Conservation (phyloP, 2,113 vertebrate genomes). For the Solenodon paradoxus region DNA sequence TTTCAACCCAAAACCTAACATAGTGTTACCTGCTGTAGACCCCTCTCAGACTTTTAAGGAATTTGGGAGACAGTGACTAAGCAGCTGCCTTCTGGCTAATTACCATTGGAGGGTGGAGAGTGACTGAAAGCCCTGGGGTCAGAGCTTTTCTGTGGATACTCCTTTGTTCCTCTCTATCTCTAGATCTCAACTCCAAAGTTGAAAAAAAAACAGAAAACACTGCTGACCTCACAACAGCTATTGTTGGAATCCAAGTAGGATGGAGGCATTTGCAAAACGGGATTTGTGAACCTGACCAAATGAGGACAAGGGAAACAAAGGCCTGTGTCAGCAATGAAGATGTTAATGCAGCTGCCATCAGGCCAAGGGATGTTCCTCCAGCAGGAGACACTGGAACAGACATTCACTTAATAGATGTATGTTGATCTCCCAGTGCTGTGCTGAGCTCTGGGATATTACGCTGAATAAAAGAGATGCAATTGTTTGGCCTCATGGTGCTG, state of each 20-base stretch:
- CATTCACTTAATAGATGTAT: not conserved
- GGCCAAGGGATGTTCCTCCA: accelerated
- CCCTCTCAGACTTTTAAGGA: not conserved
- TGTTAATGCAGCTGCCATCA: not conserved
- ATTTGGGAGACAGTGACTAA: not conserved
- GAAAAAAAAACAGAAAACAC: not conserved
- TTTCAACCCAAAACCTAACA: not conserved
- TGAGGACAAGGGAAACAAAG: not conserved
- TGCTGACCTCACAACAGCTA: not conserved
- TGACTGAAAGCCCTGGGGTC: not conserved
- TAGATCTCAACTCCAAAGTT: not conserved
- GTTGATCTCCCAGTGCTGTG: not conserved
- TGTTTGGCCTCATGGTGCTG: not conserved
- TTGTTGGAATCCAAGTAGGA: not conserved
- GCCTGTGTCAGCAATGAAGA: not conserved
- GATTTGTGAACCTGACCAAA: not conserved
- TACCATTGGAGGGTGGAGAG: not conserved
- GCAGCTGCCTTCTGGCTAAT: not conserved
- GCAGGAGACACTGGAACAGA: too few species aligned
- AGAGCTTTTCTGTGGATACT: not conserved
- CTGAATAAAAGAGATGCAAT: not conserved
- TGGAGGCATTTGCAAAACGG: not conserved
- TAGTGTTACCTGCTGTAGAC: not conserved
- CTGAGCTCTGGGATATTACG: accelerated
- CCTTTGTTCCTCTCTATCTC: not conserved